Conservation (phyloP, 2,113 vertebrate species). For the Parus major region DNA sequence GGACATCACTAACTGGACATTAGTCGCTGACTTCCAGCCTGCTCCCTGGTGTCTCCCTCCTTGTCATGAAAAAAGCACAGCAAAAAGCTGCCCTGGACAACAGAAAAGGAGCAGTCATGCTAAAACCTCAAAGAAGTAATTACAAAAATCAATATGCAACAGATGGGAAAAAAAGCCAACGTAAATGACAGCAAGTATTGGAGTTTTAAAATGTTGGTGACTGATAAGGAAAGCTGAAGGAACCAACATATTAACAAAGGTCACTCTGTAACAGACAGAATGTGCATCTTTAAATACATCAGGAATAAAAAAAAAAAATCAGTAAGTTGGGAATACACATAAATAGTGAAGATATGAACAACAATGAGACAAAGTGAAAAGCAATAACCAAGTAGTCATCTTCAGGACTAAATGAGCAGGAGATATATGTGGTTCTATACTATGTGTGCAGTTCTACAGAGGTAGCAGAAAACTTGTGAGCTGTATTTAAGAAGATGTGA, state of each 20-base stretch:
- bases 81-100: not conserved
- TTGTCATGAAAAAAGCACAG: not conserved
- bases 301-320: not conserved
- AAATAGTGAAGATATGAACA: not conserved
- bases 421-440: not conserved
- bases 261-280: not conserved
- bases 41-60: not conserved
- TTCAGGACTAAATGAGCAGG: not conserved
- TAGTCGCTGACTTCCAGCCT: not conserved
- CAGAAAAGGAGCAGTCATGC: not conserved
- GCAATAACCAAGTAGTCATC: rapidly evolving
- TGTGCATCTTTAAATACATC: not conserved
- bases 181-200: conserved; percentile 12
- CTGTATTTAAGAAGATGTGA: not conserved
- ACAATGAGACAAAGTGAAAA: not conserved
- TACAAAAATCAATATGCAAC: conserved; percentile 17
- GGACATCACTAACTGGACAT: not conserved
- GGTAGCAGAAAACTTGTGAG: not conserved
- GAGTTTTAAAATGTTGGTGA: conserved; percentile 4
- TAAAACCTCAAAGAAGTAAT: not conserved
- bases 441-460: not conserved
- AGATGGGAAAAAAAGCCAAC: conserved; percentile 34
- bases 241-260: conserved; percentile 37
- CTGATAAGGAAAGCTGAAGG: conserved; percentile 26
- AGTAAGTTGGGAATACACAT: not conserved